Conservation (phyloP, 2,888 invertebrate species). For the Marronus borbonicus region DNA sequence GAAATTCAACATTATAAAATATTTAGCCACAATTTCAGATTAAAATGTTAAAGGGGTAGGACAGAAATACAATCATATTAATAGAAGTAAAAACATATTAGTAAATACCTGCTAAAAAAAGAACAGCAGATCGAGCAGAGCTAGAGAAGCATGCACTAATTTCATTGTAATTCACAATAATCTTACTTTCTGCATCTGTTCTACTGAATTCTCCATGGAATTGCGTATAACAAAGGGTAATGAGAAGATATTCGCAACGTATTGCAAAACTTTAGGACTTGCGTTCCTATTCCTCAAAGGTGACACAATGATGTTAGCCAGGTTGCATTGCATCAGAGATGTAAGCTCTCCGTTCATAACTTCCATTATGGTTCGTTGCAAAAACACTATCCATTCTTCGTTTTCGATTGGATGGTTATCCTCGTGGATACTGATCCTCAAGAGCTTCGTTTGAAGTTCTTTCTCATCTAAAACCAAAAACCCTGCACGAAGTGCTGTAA, state of each 20-base stretch:
- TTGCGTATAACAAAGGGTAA: slow-evolving; percentile 76
- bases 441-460: slow-evolving; percentile 35
- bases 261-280: slow-evolving; percentile 76
- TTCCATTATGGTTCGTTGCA: slow-evolving; percentile 87
- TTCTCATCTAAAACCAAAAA: slow-evolving; percentile 32
- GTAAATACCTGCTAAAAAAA: neutral
- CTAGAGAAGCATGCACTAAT: neutral
- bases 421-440: slow-evolving; percentile 66
- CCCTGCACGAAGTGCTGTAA: no score
- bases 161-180: neutral
- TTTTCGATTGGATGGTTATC: slow-evolving; percentile 81
- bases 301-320: slow-evolving; percentile 74
- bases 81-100: neutral
- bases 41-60: no score
- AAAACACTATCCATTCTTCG: slow-evolving; percentile 90
- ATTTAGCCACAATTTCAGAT: no score
- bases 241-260: slow-evolving; percentile 77
- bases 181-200: slow-evolving; percentile 71
- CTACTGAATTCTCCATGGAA: slow-evolving; percentile 67
- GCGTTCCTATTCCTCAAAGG: slow-evolving; percentile 78
- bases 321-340: slow-evolving; percentile 80
- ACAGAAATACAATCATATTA: no score
- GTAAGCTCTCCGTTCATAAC: slow-evolving; percentile 85
- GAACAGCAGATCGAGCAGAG: neutral
- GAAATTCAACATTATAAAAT: neutral